Evolutionary conservation across 2,113 vertebrate genomes (phyloP).

Genomic region (Eudorcas thomsonii): DNA sequence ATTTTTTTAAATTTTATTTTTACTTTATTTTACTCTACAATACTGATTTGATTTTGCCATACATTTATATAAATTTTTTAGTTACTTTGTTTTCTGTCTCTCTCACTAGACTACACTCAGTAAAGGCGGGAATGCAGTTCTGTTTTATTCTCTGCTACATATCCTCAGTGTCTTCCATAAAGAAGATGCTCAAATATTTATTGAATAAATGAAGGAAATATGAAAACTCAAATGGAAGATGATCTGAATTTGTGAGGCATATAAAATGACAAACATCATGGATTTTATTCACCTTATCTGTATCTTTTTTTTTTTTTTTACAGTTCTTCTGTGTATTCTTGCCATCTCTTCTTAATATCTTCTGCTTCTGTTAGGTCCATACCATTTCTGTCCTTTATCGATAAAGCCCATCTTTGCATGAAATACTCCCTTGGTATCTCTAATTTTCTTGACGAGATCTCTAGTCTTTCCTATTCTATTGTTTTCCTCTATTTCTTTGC

Average conservation of each 20-base stretch:
- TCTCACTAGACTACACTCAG: not conserved
- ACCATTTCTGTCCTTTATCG: no score
- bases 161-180: not conserved
- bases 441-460: no score
- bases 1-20: no score
- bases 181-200: not conserved
- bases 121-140: not conserved
- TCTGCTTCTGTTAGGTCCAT: no score
- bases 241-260: not conserved
- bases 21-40: no score
- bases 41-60: no score
- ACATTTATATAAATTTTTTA: not conserved
- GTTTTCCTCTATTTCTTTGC: no score
- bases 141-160: not conserved
- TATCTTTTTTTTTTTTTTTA: not conserved
- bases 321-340: no score
- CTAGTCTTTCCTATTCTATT: no score
- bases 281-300: not conserved
- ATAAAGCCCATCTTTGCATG: no score
- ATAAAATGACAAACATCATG: not conserved
- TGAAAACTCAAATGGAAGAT: not conserved
- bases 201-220: constrained; percentile 1
- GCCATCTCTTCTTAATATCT: no score
- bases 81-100: not conserved
- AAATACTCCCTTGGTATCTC: no score